phyloP scores from a whole-genome alignment of 1,140 invertebrate species.

The Drosophila tani region DNA sequence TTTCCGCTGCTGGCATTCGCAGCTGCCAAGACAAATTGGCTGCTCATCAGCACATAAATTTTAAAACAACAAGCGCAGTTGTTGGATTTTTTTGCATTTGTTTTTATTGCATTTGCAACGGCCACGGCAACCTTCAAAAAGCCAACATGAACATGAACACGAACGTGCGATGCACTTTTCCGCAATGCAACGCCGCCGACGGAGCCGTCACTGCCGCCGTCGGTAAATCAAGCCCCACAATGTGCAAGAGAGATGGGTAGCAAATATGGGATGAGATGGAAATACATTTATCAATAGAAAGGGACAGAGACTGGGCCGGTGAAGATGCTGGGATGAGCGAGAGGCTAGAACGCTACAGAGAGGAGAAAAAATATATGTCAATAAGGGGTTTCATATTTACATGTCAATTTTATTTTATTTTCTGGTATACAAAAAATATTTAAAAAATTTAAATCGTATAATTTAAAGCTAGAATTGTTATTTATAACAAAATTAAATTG shows the following conservation, averaged over 20 bases:
- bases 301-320: slow-evolving; percentile 24
- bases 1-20: slow-evolving; percentile 61
- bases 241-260: slow-evolving; percentile 11
- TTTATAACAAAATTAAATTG: background rate
- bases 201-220: slow-evolving; percentile 16
- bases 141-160: slow-evolving; percentile 58
- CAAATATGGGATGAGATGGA: background rate
- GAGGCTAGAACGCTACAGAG: slow-evolving; percentile 17
- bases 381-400: background rate
- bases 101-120: slow-evolving; percentile 49
- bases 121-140: slow-evolving; percentile 66
- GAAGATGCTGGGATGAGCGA: slow-evolving; percentile 42
- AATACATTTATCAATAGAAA: slow-evolving; percentile 18
- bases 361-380: background rate
- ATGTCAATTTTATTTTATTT: background rate
- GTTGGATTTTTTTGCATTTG: slow-evolving; percentile 31
- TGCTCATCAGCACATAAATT: slow-evolving; percentile 66
- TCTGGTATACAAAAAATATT: background rate
- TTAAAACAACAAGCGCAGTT: slow-evolving; percentile 40
- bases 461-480: background rate
- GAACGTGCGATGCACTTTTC: slow-evolving; percentile 79
- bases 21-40: slow-evolving; percentile 68
- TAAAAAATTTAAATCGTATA: background rate
- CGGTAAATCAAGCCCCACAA: slow-evolving; percentile 46
- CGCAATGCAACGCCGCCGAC: slow-evolving; percentile 59